These are phyloP conservation scores for Drosophila willistoni DNA, from an alignment of 1,140 invertebrate species.

Conservation along the genomic window DNA sequence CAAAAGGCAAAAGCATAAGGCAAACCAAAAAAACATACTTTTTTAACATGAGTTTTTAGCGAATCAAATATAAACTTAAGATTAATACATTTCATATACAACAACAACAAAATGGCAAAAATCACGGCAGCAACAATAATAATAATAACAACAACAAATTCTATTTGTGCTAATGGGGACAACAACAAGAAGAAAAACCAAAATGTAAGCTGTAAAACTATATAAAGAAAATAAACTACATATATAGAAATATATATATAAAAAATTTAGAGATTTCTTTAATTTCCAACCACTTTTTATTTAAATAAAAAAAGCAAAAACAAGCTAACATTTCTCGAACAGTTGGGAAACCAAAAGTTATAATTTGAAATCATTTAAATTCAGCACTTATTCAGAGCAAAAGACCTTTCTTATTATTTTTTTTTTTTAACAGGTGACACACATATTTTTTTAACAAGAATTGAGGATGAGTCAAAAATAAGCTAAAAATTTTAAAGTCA, in stretches of 20 bases:
- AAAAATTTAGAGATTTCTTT: background rate
- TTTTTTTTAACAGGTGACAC: too few relatives aligned
- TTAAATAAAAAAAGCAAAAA: too few relatives aligned
- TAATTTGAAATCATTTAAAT: too few relatives aligned
- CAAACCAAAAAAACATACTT: constrained; percentile 57
- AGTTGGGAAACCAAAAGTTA: too few relatives aligned
- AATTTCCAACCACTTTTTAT: too few relatives aligned
- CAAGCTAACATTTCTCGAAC: too few relatives aligned
- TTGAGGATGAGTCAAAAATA: too few relatives aligned
- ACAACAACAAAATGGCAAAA: constrained; percentile 44
- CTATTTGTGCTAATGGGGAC: constrained; percentile 17
- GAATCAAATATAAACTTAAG: constrained; percentile 71
- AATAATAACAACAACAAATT: constrained; percentile 21
- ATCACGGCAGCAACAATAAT: constrained; percentile 22
- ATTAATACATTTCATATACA: constrained; percentile 66
- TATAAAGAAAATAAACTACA: constrained; percentile 67
- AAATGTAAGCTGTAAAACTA: constrained; percentile 65
- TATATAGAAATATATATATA: constrained; percentile 38
- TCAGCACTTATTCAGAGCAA: too few relatives aligned
- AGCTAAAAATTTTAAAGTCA: background rate
- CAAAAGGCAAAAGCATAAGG: constrained; percentile 15
- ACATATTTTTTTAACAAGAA: too few relatives aligned
- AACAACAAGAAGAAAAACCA: constrained; percentile 15
- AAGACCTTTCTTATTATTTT: too few relatives aligned
- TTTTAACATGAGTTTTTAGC: constrained; percentile 76